Percentiles rank a stretch among this genome's conserved stretches.
Evolutionary conservation across 2,888 invertebrate species (phyloP).

Genomic region (Argyresthia goedartella): DNA sequence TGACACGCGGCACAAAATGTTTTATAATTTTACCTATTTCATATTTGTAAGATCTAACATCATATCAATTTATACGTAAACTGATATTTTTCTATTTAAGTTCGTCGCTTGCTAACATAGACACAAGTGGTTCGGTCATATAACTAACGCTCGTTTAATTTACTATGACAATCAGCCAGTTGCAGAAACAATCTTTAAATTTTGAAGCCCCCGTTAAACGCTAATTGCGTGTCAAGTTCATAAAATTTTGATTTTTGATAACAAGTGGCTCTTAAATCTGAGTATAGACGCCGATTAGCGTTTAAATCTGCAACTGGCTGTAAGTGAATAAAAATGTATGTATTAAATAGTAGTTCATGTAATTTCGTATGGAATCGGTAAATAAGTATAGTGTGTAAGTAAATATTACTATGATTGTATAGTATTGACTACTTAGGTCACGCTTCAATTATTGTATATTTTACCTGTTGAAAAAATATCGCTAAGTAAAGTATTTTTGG

Average conservation of each 20-base stretch:
- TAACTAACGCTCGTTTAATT: slow-evolving; percentile 28
- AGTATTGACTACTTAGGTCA: slow-evolving; percentile 2
- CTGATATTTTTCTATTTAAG: slow-evolving; percentile 29
- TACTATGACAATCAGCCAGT: slow-evolving; percentile 35
- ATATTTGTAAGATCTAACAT: slow-evolving; percentile 45
- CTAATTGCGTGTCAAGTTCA: no score
- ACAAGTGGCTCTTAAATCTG: no score
- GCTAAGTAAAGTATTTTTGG: no score
- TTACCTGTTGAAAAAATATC: no score
- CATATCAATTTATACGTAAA: slow-evolving; percentile 70
- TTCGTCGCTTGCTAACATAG: slow-evolving; percentile 41
- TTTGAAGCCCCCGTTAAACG: no score
- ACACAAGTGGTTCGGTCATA: slow-evolving; percentile 20
- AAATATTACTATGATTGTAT: slow-evolving; percentile 23
- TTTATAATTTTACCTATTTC: slow-evolving; percentile 37
- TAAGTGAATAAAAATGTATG: slow-evolving; percentile 48
- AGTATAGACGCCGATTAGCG: no score
- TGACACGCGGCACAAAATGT: slow-evolving; percentile 33
- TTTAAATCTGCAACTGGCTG: no score
- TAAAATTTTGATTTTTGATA: no score
- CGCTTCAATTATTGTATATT: neutral
- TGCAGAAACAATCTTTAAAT: no score
- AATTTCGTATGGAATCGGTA: slow-evolving; percentile 56
- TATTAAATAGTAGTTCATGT: slow-evolving; percentile 54
- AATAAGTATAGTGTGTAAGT: slow-evolving; percentile 36